Conservation (phyloP, 2,113 vertebrate genomes). For the Synchiropus splendidus region DNA sequence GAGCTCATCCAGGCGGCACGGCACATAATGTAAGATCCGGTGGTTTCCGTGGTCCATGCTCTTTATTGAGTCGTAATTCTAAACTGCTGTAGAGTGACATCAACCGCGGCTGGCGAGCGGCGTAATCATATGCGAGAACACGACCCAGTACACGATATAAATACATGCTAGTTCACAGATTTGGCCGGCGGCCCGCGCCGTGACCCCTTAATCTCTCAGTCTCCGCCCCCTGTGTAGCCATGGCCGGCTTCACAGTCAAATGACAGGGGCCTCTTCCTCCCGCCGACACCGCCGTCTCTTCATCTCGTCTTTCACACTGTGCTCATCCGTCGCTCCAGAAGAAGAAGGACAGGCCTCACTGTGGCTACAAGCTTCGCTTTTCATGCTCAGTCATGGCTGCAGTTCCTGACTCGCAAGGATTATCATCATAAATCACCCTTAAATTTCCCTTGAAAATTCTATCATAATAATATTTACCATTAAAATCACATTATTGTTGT, state of each 20-base stretch:
- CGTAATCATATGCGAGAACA: constrained; percentile 41
- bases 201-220: background rate
- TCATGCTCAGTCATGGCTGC: no score
- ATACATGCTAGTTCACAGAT: background rate
- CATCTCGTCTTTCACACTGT: constrained; percentile 12
- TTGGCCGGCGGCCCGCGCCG: constrained; percentile 3
- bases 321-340: constrained; percentile 6
- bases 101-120: no score
- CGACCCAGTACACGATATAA: background rate
- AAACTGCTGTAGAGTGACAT: no score
- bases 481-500: no score
- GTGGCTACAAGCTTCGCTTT: constrained; percentile 15
- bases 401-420: no score
- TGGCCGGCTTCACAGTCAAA: constrained; percentile 41
- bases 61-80: no score
- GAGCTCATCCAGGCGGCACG: no score
- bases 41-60: no score
- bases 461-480: no score
- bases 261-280: constrained; percentile 41
- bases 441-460: no score
- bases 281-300: constrained; percentile 29
- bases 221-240: constrained; percentile 24
- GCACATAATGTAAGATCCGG: no score
- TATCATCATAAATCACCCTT: no score
- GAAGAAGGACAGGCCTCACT: background rate